Conservation (phyloP, 2,888 invertebrate species). For the Nephrotoma appendiculata region DNA sequence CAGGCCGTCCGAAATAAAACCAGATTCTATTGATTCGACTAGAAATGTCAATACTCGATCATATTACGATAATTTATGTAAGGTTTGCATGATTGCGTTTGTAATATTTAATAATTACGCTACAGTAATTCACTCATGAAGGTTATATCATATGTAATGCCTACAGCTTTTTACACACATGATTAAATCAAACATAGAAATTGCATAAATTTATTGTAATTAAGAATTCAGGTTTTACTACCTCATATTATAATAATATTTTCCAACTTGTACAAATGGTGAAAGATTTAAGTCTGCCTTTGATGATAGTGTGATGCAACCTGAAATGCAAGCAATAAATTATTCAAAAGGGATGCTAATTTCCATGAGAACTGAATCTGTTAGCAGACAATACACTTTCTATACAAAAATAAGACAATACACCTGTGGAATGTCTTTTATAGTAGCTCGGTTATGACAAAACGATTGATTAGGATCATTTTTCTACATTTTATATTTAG, state of each 20-base stretch:
- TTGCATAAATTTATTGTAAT: background rate
- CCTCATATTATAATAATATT: too few species aligned
- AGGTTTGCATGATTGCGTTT: background rate
- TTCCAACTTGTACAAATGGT: too few species aligned
- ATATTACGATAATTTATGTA: background rate
- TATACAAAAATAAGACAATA: too few species aligned
- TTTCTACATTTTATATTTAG: background rate
- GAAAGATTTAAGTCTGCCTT: too few species aligned
- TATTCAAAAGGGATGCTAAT: background rate
- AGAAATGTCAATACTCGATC: too few species aligned
- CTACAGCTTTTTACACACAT: background rate
- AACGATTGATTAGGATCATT: background rate
- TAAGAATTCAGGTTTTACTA: too few species aligned
- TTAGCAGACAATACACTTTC: background rate
- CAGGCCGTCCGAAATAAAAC: too few species aligned
- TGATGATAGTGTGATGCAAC: background rate
- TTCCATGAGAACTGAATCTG: background rate
- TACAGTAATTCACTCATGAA: background rate
- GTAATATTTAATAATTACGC: background rate
- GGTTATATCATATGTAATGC: background rate
- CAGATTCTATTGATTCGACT: too few species aligned
- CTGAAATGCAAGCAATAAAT: background rate
- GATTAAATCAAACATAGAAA: background rate
- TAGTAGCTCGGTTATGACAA: background rate
- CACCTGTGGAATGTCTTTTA: background rate